These are phyloP conservation scores for Copidosoma floridanum DNA, from an alignment of 1,140 invertebrate genomes.

Conservation along the genomic window DNA sequence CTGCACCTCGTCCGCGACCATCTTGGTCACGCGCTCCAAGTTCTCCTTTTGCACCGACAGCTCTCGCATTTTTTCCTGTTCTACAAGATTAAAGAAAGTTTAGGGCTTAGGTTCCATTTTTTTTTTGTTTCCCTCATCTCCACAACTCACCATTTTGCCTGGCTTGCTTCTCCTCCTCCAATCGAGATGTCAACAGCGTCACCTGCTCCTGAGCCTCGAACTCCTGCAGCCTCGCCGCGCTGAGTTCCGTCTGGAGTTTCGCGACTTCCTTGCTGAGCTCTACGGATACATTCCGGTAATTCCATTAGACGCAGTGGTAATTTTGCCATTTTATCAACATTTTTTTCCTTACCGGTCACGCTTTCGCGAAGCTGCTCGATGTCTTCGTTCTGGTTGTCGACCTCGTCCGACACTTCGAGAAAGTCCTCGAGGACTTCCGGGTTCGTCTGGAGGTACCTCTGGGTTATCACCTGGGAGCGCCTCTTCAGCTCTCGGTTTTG, in stretches of 20 bases:
- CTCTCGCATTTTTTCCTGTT: constrained; percentile 49
- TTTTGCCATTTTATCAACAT: constrained; percentile 4
- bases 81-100: constrained; percentile 19
- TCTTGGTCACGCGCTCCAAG: constrained; percentile 63
- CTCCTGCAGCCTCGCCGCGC: constrained; percentile 64
- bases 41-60: constrained; percentile 60
- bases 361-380: constrained; percentile 68
- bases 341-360: constrained; percentile 56
- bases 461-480: constrained; percentile 62
- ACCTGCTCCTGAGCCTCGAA: constrained; percentile 69
- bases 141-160: constrained; percentile 47
- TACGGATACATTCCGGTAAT: constrained; percentile 19
- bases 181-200: constrained; percentile 51
- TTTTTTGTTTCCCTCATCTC: neutral
- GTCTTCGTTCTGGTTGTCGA: constrained; percentile 63
- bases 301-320: too few species aligned
- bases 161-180: constrained; percentile 60
- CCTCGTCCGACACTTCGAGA: constrained; percentile 48
- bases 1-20: constrained; percentile 65
- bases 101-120: too few species aligned
- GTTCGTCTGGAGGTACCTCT: constrained; percentile 55
- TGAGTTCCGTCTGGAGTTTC: constrained; percentile 66
- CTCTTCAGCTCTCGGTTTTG: constrained; percentile 71
- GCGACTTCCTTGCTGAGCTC: constrained; percentile 66
- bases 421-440: constrained; percentile 43